Conservation (phyloP, 2,888 invertebrate species). For the Watsonalla binaria region DNA sequence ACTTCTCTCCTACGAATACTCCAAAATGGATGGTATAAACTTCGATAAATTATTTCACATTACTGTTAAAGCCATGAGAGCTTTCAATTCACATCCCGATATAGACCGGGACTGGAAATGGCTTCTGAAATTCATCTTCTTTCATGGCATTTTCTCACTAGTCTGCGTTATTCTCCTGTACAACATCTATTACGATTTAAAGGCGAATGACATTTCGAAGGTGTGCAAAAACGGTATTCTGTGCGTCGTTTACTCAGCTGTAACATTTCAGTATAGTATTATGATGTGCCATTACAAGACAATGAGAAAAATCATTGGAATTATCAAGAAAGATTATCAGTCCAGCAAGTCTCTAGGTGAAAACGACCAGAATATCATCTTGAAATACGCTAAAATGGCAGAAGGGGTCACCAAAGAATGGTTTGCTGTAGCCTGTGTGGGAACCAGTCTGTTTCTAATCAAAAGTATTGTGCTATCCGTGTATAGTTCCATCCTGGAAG, state of each 20-base stretch:
- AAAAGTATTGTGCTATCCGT: constrained; percentile 22
- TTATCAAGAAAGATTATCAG: constrained; percentile 33
- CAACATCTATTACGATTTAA: constrained; percentile 17
- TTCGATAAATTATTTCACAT: constrained; percentile 21
- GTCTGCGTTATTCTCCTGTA: constrained; percentile 9
- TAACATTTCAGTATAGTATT: constrained; percentile 13
- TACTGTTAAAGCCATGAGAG: constrained; percentile 10
- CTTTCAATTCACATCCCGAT: constrained; percentile 17
- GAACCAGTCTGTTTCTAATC: constrained; percentile 11
- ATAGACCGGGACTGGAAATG: constrained; percentile 19
- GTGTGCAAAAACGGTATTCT: constrained; percentile 21
- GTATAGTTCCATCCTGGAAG: constrained; percentile 21
- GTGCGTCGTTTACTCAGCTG: constrained; percentile 6
- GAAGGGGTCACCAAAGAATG: constrained; percentile 30
- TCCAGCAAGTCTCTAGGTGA: constrained; percentile 10
- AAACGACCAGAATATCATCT: constrained; percentile 25
- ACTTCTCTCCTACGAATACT: no score
- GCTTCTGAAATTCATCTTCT: constrained; percentile 8
- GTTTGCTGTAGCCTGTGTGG: constrained; percentile 9
- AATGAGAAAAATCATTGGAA: constrained; percentile 23
- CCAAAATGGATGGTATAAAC: constrained; percentile 17
- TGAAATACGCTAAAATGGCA: constrained; percentile 25
- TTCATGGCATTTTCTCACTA: constrained; percentile 7
- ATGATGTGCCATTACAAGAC: constrained; percentile 23
- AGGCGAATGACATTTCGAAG: constrained; percentile 14